Conservation (phyloP, 2,888 invertebrate species). For the Tipula confusa region DNA sequence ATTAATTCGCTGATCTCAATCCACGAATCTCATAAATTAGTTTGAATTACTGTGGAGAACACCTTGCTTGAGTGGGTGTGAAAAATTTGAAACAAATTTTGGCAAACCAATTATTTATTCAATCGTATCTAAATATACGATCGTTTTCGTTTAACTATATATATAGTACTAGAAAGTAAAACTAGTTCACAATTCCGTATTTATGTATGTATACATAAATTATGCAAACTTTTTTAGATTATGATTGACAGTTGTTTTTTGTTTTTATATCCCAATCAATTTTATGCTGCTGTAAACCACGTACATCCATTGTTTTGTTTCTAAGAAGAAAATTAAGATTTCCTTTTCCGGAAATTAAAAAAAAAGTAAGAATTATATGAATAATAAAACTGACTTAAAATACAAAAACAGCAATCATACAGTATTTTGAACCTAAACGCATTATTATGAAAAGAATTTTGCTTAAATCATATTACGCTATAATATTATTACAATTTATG, state of each 20-base stretch:
- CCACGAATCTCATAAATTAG: not conserved
- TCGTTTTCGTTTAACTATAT: not conserved
- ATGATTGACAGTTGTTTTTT: constrained; percentile 13
- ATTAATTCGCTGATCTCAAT: too few relatives aligned
- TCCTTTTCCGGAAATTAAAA: constrained; percentile 3
- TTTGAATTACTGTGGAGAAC: not conserved
- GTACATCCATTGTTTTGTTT: not conserved
- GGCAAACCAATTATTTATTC: not conserved
- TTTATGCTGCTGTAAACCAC: not conserved
- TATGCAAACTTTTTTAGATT: not conserved
- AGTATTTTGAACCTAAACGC: constrained; percentile 12
- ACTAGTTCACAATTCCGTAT: not conserved
- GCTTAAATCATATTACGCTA: not conserved
- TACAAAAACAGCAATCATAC: not conserved
- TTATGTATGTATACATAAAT: not conserved
- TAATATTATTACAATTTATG: constrained; percentile 16
- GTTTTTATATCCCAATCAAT: not conserved
- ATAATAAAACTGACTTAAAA: not conserved
- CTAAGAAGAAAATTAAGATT: constrained; percentile 12
- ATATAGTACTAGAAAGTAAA: not conserved
- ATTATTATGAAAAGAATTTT: not conserved
- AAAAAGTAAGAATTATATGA: not conserved
- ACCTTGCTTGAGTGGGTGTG: not conserved
- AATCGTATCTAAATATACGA: not conserved
- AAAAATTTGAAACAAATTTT: not conserved